Evolutionary conservation across 1,140 invertebrate species (phyloP), one percentile per base, ranked within the genome.

Genomic region (Anastrepha obliqua): DNA sequence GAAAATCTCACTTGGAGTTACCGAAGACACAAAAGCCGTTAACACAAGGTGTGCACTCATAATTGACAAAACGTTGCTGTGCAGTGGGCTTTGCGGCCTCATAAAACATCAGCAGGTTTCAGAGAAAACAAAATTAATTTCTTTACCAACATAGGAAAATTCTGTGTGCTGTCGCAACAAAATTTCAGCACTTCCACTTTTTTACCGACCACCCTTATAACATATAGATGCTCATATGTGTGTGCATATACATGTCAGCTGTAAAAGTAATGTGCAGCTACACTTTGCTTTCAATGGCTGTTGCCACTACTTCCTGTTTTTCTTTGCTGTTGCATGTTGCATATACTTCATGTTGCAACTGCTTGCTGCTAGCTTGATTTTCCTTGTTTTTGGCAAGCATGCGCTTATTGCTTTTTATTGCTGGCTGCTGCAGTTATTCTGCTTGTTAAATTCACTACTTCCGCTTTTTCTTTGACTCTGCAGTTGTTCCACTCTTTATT

Each of bases 371-470:
- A 62, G 60, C 60, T 62, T 13, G 29, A 9, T 70, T 44, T 42
- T 13, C 67, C 42, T 74, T 17, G 39, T 74, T 74, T 29, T 74
- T 74, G 67, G 67, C 67, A 74, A 74, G 67, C 67, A 74, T 74
- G 39, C 44, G 39, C 15, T 74, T 74, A 74, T 74, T 74, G 42
- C 42, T 74, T 74, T 74, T 74, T 74, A 74, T 74, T 74, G 67
- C 67, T 5, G 13, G 15, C 67, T 44, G 39, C 67, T 74, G 67
- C 67, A 74, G 39, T 74, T 47, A 44, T 74, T 74, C 44, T 74
- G 9, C 42, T n/a, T 47, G 13, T 74, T 44, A 74, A 74, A 74
- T 74, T 74, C 67, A 74, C 44, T 74, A 74, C 17, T 44, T 74
- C 67, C 42, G 67, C 29, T 17, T 42, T 44, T 4, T 17, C 39